phyloP scores from a whole-genome alignment of 2,113 vertebrate species.

The Callaeas wilsoni region DNA sequence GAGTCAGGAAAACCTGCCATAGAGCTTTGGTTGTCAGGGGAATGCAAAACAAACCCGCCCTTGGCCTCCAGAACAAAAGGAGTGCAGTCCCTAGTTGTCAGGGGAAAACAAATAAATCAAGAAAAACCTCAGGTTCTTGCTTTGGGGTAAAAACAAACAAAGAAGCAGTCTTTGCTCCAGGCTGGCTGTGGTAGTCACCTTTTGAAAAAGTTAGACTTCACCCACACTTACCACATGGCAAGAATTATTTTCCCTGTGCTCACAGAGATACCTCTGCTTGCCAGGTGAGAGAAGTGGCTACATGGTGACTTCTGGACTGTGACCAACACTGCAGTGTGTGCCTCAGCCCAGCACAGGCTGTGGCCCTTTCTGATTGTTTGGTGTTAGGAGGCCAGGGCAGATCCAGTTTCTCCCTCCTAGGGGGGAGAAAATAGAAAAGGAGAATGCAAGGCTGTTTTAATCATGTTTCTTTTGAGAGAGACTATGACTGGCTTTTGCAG shows the following conservation, averaged over 20 bases:
- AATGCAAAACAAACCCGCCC: background rate
- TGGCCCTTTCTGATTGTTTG: background rate
- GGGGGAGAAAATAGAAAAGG: background rate
- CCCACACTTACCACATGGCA: background rate
- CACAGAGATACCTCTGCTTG: background rate
- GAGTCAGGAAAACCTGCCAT: background rate
- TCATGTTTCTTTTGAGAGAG: background rate
- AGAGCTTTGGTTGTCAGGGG: background rate
- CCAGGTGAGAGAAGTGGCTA: background rate
- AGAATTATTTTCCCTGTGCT: background rate
- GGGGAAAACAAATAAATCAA: background rate
- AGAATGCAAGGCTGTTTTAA: background rate
- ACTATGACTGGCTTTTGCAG: background rate
- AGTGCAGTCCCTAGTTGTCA: background rate
- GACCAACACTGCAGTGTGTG: background rate
- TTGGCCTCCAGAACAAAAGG: background rate
- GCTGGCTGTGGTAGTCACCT: background rate
- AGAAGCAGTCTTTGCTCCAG: background rate
- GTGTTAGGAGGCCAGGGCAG: background rate
- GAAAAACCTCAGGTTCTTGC: background rate
- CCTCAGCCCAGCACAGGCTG: background rate
- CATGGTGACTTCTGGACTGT: background rate
- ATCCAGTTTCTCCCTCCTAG: background rate
- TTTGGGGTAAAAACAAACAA: background rate
- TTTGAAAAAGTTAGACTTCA: background rate